Base-by-base conservation (phyloP, 2,797 vertebrate genomes). In the Lerista edwardsae region DNA sequence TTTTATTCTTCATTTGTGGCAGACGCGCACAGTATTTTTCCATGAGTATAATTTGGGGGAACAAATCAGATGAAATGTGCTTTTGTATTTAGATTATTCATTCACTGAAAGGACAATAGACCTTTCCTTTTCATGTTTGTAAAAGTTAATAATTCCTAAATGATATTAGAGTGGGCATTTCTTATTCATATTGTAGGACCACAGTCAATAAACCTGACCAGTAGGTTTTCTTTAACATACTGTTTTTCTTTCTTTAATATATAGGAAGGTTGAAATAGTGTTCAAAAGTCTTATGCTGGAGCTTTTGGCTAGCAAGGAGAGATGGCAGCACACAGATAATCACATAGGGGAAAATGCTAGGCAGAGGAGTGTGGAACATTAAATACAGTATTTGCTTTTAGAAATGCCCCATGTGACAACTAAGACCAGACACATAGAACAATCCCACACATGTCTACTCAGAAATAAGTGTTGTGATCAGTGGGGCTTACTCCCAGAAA, bases 41-140 rank as follows among this genome's bases (percentile, higher is more conserved):
- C 41, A 65, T 36, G 25, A n/a, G 36, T 44, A 51, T 10, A 51
- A 14, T 51, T 9, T 51, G 47, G 2, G 47, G 25, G 71, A 75
- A 0, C 25, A 82, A 17, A 21, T 62, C 81, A 21, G n/a, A 68
- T 62, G 80, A 89, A 87, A 73, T 73, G 21, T 57, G 76, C 29
- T 23, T 64, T 25, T 2, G 64, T 21, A 79, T n/a, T 41, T 84
- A 69, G 75, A 27, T 51, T 51, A 67, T 6, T 31, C 23, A 31
- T 29, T 79, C 67, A 78, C 51, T 47, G 0, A 76, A 76, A 55
- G n/a, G n/a, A n/a, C n/a, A n/a, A n/a, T n/a, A n/a, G n/a, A n/a
- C n/a, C 84, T 82, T 31, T n/a, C n/a, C 57, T 6, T 69, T 75
- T 31, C 1, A 15, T 64, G 80, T 68, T 23, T 27, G 65, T 6